Conservation (phyloP, 2,113 vertebrate species). For the Pituophis catenifer region DNA sequence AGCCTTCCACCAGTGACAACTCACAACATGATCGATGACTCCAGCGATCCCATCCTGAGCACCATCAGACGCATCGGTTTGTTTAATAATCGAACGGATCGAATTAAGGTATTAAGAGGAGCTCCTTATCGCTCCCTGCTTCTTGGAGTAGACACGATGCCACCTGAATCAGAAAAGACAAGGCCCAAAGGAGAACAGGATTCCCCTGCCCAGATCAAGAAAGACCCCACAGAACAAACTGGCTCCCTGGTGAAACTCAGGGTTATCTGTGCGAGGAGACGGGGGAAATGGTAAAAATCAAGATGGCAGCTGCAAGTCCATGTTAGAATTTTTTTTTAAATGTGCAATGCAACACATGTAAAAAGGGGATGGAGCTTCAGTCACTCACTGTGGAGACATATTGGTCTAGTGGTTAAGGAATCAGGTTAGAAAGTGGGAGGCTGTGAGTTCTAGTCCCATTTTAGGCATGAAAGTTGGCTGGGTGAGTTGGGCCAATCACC, state of each 20-base stretch:
- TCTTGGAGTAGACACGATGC: too few species aligned
- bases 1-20: conserved; percentile 94
- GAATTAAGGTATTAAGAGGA: conserved; percentile 81
- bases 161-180: not conserved
- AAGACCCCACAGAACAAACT: not conserved
- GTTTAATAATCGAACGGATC: conserved; percentile 88
- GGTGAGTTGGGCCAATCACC: too few species aligned
- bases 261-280: too few species aligned
- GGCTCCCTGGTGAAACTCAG: too few species aligned
- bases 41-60: conserved; percentile 86
- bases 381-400: not conserved
- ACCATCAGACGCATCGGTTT: conserved; percentile 90
- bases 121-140: not conserved
- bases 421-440: not conserved
- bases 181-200: not conserved
- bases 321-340: not conserved
- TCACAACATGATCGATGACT: conserved; percentile 94
- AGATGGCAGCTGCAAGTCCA: not conserved
- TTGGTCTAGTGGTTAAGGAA: not conserved
- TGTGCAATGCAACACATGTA: not conserved
- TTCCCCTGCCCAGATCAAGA: not conserved
- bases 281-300: too few species aligned
- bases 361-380: not conserved
- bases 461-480: too few species aligned
- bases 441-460: too few species aligned